Percentiles rank a stretch among this genome's conserved stretches.
phyloP scores from a whole-genome alignment of 2,888 invertebrate genomes.

The Ceriagrion tenellum region DNA sequence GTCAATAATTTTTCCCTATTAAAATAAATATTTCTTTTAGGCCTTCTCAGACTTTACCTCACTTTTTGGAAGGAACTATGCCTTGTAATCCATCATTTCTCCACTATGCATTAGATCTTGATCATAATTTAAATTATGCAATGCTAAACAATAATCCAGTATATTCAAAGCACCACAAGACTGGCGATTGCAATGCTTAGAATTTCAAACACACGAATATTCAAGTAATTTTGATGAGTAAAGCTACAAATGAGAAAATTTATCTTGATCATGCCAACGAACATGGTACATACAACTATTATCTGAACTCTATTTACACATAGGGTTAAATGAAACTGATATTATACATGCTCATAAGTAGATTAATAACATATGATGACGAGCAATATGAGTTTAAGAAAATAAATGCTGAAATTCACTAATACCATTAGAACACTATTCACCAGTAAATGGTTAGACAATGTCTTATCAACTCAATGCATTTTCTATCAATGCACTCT shows the following conservation, averaged over 20 bases:
- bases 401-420: not conserved
- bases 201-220: too few relatives aligned
- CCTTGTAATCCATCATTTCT: too few relatives aligned
- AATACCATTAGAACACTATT: not conserved
- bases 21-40: too few relatives aligned
- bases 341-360: slow-evolving; percentile 41
- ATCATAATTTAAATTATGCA: too few relatives aligned
- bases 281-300: slow-evolving; percentile 8
- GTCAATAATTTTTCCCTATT: too few relatives aligned
- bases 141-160: too few relatives aligned
- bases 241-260: slow-evolving; percentile 25
- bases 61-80: too few relatives aligned
- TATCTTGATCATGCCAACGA: slow-evolving; percentile 25
- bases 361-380: not conserved
- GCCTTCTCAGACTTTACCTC: too few relatives aligned
- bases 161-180: too few relatives aligned
- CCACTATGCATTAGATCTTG: too few relatives aligned
- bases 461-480: not conserved
- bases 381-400: not conserved
- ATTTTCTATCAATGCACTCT: not conserved
- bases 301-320: slow-evolving; percentile 34
- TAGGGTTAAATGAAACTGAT: slow-evolving; percentile 34
- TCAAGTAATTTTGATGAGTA: not conserved
- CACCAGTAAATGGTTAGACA: not conserved
- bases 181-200: too few relatives aligned